A percentile compares a stretch with the other conserved stretches of the same genome.
Evolutionary conservation across 92 coral and sea anemone genomes (phyloP).

Genomic region (Paragorgia papillata): DNA sequence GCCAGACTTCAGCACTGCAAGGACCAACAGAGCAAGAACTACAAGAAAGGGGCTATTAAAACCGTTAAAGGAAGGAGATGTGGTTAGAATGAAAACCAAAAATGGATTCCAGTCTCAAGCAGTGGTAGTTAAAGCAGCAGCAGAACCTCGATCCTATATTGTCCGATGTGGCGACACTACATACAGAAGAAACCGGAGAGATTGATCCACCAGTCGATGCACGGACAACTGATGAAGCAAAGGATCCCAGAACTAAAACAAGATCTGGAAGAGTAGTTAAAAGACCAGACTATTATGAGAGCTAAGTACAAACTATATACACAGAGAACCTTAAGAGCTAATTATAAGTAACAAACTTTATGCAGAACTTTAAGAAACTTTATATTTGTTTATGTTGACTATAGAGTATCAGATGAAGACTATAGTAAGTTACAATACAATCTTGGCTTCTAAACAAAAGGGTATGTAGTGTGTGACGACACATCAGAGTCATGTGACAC

Average conservation of each 20-base stretch:
- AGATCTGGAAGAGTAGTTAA: constrained; percentile 3
- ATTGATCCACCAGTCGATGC: constrained; percentile 8
- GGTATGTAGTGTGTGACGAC: too few relatives aligned
- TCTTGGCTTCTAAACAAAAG: too few relatives aligned
- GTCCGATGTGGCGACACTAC: not conserved
- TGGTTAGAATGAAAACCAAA: not conserved
- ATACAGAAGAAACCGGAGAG: constrained; percentile 19
- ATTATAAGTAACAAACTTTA: too few relatives aligned
- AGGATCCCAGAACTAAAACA: not conserved
- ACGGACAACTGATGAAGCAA: constrained; percentile 8
- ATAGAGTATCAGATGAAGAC: too few relatives aligned
- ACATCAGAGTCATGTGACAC: too few relatives aligned
- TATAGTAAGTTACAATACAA: too few relatives aligned
- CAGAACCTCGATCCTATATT: too few relatives aligned
- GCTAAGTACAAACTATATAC: not conserved
- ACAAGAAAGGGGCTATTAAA: not conserved
- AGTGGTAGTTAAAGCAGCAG: not conserved
- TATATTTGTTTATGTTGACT: too few relatives aligned
- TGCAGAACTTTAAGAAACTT: too few relatives aligned
- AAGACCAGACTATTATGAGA: constrained; percentile 5
- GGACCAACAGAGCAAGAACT: too few relatives aligned
- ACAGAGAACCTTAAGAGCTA: too few relatives aligned
- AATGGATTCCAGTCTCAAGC: constrained; percentile 10
- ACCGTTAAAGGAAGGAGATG: constrained; percentile 8
- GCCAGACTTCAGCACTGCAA: too few relatives aligned